Percentiles rank a stretch among this genome's conserved stretches.
phyloP scores from a whole-genome alignment of 2,797 vertebrate species.

The Peromyscus aztecus region DNA sequence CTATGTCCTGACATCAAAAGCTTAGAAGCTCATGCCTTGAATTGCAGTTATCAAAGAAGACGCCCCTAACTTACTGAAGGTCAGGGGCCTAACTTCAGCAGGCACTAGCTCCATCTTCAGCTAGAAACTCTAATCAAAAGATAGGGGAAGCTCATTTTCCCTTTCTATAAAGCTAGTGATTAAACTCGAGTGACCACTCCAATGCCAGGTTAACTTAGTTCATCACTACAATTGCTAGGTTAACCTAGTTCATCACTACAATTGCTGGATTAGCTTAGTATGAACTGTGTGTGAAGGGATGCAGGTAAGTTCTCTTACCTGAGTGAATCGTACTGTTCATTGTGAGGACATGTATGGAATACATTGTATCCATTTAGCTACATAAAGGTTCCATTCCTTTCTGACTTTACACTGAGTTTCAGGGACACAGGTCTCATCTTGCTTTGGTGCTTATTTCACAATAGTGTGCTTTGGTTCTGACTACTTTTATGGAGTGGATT shows the following conservation, averaged over 20 bases:
- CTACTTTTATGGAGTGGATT: not conserved
- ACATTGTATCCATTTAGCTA: fast-evolving
- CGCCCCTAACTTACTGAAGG: not conserved
- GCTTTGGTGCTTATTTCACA: not conserved
- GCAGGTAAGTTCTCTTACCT: not conserved
- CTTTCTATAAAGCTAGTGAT: not conserved
- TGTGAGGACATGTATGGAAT: not conserved
- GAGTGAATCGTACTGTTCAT: not conserved
- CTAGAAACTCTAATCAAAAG: not conserved
- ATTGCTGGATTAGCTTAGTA: not conserved
- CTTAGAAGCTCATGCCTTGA: not conserved
- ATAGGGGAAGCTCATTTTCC: not conserved
- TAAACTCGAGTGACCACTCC: not conserved
- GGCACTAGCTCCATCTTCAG: not conserved
- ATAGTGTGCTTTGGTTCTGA: not conserved
- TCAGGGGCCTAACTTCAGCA: not conserved
- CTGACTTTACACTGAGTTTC: not conserved
- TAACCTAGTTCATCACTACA: not conserved
- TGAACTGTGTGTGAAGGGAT: not conserved
- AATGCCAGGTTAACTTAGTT: not conserved
- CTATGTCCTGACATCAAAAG: not conserved
- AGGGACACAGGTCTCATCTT: not conserved
- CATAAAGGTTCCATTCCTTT: not conserved
- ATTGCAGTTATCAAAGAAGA: not conserved
- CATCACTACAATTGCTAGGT: not conserved